phyloP scores from a whole-genome alignment of 2,797 vertebrate species.

The Glossophaga mutica region DNA sequence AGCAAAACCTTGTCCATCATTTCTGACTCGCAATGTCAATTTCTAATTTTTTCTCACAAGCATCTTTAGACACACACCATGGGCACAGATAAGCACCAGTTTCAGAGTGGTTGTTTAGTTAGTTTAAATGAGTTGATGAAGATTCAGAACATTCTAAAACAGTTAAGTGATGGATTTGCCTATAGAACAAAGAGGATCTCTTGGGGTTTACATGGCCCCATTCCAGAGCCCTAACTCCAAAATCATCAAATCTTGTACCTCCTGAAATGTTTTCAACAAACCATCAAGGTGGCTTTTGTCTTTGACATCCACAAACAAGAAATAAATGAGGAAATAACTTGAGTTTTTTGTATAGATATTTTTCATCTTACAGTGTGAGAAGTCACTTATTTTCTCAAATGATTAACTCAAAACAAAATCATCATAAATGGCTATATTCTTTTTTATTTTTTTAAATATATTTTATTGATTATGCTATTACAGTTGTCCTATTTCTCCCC shows the following conservation, averaged over 20 bases:
- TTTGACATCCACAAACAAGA: background rate
- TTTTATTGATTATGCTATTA: too few species aligned
- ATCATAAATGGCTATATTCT: background rate
- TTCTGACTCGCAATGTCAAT: background rate
- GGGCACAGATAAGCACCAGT: background rate
- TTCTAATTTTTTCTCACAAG: background rate
- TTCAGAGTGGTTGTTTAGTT: background rate
- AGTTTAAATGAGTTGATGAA: background rate
- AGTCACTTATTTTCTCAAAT: background rate
- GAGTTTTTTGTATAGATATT: background rate
- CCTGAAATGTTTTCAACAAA: background rate
- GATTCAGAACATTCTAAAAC: background rate
- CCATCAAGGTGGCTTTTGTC: background rate
- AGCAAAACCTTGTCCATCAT: background rate
- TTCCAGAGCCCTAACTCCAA: background rate
- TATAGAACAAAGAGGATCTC: background rate
- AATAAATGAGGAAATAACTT: background rate
- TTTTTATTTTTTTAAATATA: too few species aligned
- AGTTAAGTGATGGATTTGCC: background rate
- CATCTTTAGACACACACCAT: background rate
- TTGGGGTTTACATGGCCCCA: background rate
- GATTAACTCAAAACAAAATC: background rate
- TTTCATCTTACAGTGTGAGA: background rate
- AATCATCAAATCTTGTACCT: background rate
- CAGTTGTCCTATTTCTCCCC: too few species aligned